These are phyloP conservation scores for Machaerirhynchus nigripectus DNA, from an alignment of 2,113 vertebrate species.

Conservation along the genomic window DNA sequence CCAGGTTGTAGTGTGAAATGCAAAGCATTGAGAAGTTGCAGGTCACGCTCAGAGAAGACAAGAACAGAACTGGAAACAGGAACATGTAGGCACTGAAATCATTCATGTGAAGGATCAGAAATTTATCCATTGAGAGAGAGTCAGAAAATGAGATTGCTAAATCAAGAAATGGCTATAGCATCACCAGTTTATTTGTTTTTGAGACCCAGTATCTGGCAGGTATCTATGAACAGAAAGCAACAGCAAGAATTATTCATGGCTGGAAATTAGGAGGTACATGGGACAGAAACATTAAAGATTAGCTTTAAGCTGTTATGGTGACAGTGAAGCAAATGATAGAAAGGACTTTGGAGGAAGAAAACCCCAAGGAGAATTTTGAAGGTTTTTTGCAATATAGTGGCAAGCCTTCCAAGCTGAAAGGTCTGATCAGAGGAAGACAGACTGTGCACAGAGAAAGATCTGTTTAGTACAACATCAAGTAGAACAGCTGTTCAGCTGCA, in stretches of 20 bases:
- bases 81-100: background rate
- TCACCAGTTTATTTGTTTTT: background rate
- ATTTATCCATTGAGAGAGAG: background rate
- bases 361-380: background rate
- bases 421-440: background rate
- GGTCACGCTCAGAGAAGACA: background rate
- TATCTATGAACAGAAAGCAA: background rate
- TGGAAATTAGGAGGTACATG: background rate
- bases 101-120: background rate
- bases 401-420: background rate
- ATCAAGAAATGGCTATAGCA: background rate
- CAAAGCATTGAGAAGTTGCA: background rate
- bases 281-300: background rate
- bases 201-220: background rate
- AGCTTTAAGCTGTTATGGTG: background rate
- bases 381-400: background rate
- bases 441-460: background rate
- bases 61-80: background rate
- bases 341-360: background rate
- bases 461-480: background rate
- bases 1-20: background rate
- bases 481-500: background rate
- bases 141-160: background rate
- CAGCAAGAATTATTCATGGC: background rate
- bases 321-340: background rate